A percentile compares a stretch with the other conserved stretches of the same genome.
Evolutionary conservation across 2,888 invertebrate genomes (phyloP).

Genomic region (Acleris laterana): DNA sequence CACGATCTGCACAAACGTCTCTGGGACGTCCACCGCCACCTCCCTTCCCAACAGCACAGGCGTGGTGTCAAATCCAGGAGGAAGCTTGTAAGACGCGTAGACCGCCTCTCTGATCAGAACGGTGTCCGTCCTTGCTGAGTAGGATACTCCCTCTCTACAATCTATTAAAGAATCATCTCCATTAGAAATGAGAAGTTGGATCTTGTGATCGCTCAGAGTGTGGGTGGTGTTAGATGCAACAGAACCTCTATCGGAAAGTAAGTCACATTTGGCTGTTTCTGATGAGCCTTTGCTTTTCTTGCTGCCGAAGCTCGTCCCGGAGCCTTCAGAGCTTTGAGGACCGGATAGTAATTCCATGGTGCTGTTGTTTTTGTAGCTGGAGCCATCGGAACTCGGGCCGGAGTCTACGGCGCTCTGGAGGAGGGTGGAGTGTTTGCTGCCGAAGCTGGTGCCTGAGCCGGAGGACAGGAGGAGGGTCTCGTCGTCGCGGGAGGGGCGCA

Average conservation of each 20-base stretch:
- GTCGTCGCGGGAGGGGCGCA: conserved; percentile 74
- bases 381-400: conserved; percentile 70
- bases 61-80: conserved; percentile 78
- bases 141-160: conserved; percentile 75
- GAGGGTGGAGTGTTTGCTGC: conserved; percentile 75
- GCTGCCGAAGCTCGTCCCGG: conserved; percentile 73
- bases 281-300: conserved; percentile 76
- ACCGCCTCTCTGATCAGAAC: conserved; percentile 78
- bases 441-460: conserved; percentile 75
- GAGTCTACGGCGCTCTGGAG: conserved; percentile 67
- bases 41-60: conserved; percentile 83
- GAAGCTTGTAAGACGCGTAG: conserved; percentile 77
- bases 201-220: conserved; percentile 73
- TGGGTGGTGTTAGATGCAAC: conserved; percentile 64
- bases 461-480: conserved; percentile 79
- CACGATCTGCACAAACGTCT: conserved; percentile 92
- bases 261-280: conserved; percentile 76
- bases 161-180: conserved; percentile 77
- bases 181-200: conserved; percentile 76
- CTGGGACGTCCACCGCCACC: conserved; percentile 95
- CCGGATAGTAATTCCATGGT: conserved; percentile 71
- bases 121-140: conserved; percentile 80
- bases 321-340: conserved; percentile 74
- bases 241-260: conserved; percentile 65
- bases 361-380: conserved; percentile 73